Evolutionary conservation across 1,140 invertebrate species (phyloP), one percentile per base, ranked within the genome.

Genomic region (Coenobita brevimanus): DNA sequence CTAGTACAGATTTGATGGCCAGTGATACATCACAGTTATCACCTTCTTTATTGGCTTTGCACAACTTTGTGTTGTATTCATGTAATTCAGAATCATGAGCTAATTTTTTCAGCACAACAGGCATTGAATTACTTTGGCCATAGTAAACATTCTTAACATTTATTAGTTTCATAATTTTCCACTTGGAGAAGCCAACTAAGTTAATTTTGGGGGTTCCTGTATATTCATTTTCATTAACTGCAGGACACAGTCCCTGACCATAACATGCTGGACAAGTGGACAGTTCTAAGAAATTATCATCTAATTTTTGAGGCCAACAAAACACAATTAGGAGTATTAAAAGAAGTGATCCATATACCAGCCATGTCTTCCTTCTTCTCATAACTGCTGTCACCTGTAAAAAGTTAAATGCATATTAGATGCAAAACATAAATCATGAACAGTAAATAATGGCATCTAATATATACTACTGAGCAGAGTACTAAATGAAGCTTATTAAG

Each of bases 31-130:
- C 76, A 69, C 84, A 86, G 21, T 78, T 27, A 13, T 64, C n/a
- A 27, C 41, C 46, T 8, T 76, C 41, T 27, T 79, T 76, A 15
- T 73, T 75, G 24, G 91, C 89, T 80, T 89, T 71, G 83, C 92
- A 93, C 3, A 93, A 79, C 67, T 90, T 90, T 69, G 91, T 87
- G 88, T 93, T 92, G 36, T 91, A 82, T 38, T 90, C 76, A 33
- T 89, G 62, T 8, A 92, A 82, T 90, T 93, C 92, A 27, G 78
- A 89, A 50, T 92, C 79, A 80, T 92, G 91, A 2, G 91, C 92
- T 30, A 93, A 89, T 87, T 93, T 93, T 83, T 93, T 93, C 21
- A 93, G 43, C 10, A 91, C 85, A 30, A 89, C 87, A 43, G 46
- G 4, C 41, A 36, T 60, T 64, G 43, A 17, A 15, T 24, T 73